phyloP scores from a whole-genome alignment of 30 jellyfish, hydroid and myxozoan species.

The Hydractinia symbiolongicarpus region DNA sequence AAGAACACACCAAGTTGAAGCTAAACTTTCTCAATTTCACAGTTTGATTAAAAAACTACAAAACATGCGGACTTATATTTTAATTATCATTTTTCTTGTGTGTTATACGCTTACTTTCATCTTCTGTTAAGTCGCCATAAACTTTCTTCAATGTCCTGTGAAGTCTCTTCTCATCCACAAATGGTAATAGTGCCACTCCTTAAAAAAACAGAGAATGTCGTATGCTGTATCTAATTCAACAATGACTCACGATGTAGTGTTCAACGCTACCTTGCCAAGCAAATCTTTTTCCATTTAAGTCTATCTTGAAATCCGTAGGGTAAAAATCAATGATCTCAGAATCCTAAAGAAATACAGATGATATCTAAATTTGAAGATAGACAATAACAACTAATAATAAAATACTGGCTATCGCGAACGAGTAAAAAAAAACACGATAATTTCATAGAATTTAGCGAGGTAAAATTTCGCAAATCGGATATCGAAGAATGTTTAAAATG shows the following conservation, averaged over 20 bases:
- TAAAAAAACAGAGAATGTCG: not conserved
- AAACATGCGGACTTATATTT: too few species aligned
- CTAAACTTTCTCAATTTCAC: too few species aligned
- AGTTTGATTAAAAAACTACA: too few species aligned
- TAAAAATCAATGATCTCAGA: conserved; percentile 91
- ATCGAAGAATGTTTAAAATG: too few species aligned
- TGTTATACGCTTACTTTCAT: conserved; percentile 46
- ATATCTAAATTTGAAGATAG: not conserved
- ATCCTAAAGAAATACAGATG: conserved; percentile 46
- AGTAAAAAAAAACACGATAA: too few species aligned
- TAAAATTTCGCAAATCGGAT: too few species aligned
- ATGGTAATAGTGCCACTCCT: conserved; percentile 98
- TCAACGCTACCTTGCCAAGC: conserved; percentile 95
- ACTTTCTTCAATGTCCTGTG: conserved; percentile 47
- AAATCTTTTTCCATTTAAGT: conserved; percentile 83
- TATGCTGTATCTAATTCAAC: not conserved
- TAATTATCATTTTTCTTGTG: too few species aligned
- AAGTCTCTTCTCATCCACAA: conserved; percentile 91
- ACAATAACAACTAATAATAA: not conserved
- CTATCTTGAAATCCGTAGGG: conserved; percentile 85
- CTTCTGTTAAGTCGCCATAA: conserved; percentile 69
- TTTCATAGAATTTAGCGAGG: too few species aligned
- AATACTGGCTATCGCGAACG: not conserved
- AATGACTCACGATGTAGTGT: not conserved
- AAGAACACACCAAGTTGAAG: too few species aligned